phyloP scores from a whole-genome alignment of 2,888 invertebrate species.

The Aporophyla nigra region DNA sequence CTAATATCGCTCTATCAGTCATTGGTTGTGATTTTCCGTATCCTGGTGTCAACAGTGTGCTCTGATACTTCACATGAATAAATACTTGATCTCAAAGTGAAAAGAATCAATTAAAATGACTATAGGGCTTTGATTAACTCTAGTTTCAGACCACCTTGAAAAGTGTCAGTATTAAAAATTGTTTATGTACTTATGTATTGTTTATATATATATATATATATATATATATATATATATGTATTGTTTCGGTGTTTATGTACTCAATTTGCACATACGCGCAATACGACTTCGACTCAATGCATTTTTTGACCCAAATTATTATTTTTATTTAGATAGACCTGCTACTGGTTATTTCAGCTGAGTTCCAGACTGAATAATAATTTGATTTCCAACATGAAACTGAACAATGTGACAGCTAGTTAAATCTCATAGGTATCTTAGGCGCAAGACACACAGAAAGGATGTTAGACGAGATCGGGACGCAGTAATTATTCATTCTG shows the following conservation, averaged over 20 bases:
- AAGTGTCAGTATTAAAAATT: too few species aligned
- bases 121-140: background rate
- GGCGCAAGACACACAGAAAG: too few species aligned
- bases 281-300: background rate
- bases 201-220: too few species aligned
- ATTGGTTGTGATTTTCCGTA: constrained; percentile 9
- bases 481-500: too few species aligned
- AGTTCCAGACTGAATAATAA: background rate
- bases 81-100: background rate
- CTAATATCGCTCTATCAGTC: background rate
- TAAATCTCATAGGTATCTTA: too few species aligned
- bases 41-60: background rate
- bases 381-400: background rate
- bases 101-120: background rate
- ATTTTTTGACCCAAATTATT: too few species aligned
- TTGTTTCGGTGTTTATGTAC: too few species aligned
- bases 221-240: too few species aligned
- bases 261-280: background rate
- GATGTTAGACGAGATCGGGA: too few species aligned
- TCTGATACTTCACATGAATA: constrained; percentile 3
- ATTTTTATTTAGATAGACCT: background rate
- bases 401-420: too few species aligned
- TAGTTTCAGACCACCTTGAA: too few species aligned
- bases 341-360: background rate
- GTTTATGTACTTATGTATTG: too few species aligned